These are phyloP conservation scores for Heliconius erato DNA, from an alignment of 2,888 invertebrate species.

Conservation along the genomic window DNA sequence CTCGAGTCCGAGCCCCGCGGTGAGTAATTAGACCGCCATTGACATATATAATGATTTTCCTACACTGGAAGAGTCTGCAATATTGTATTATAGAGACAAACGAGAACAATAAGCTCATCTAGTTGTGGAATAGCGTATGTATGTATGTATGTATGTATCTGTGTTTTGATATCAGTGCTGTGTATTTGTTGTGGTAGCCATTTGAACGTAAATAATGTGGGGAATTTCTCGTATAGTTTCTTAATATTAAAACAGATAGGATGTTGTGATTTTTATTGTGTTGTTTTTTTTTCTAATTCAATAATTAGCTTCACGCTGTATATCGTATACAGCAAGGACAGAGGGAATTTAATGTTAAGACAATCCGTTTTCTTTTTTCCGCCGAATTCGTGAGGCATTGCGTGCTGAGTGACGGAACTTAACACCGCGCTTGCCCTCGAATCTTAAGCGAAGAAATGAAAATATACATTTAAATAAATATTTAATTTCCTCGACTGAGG, in stretches of 20 bases:
- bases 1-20: conserved; percentile 76
- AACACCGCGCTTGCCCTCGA: too few relatives aligned
- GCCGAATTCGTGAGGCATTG: too few relatives aligned
- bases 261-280: background rate
- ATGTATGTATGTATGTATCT: background rate
- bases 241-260: background rate
- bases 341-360: too few relatives aligned
- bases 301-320: too few relatives aligned
- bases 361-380: too few relatives aligned
- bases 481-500: too few relatives aligned
- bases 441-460: too few relatives aligned
- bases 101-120: conserved; percentile 32
- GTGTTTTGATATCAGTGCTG: background rate
- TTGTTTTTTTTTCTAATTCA: background rate
- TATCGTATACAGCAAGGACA: too few relatives aligned
- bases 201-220: background rate
- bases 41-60: conserved; percentile 41
- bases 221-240: background rate
- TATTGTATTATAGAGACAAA: conserved; percentile 39
- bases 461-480: too few relatives aligned
- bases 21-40: conserved; percentile 54
- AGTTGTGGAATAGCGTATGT: conserved; percentile 15
- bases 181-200: background rate
- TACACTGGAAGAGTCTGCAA: conserved; percentile 37
- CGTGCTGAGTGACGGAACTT: too few relatives aligned